phyloP scores from a whole-genome alignment of 1,140 invertebrate genomes.

The Calephelis nemesis region DNA sequence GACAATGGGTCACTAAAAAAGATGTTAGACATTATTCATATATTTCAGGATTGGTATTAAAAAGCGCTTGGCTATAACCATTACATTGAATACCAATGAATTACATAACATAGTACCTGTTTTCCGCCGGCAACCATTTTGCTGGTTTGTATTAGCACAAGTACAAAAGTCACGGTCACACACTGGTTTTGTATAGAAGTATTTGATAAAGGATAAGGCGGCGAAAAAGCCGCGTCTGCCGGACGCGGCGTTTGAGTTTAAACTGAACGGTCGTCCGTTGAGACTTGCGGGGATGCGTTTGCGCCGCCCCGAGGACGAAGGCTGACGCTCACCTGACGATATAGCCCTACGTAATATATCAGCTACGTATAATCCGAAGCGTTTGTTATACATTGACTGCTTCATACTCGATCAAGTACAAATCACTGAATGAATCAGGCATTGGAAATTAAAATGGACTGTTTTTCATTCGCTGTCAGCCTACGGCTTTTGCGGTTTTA shows the following conservation, averaged over 20 bases:
- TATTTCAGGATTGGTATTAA: slow-evolving; percentile 15
- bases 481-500: slow-evolving; percentile 48
- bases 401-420: neutral
- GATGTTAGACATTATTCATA: neutral
- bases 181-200: slow-evolving; percentile 40
- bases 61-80: neutral
- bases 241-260: slow-evolving; percentile 68
- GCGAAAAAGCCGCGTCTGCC: slow-evolving; percentile 65
- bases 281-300: slow-evolving; percentile 57
- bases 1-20: neutral
- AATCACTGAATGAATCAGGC: neutral
- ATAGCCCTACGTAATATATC: slow-evolving; percentile 11
- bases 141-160: slow-evolving; percentile 46
- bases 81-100: neutral
- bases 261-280: slow-evolving; percentile 55
- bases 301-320: slow-evolving; percentile 59
- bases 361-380: neutral
- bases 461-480: slow-evolving; percentile 18
- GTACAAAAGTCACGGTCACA: slow-evolving; percentile 59
- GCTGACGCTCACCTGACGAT: slow-evolving; percentile 47
- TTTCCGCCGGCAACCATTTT: slow-evolving; percentile 74
- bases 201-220: slow-evolving; percentile 30
- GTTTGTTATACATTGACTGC: slow-evolving; percentile 12
- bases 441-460: neutral
- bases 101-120: slow-evolving; percentile 60